Evolutionary conservation across 1,140 invertebrate genomes (phyloP).

Genomic region (Drosophila lini): DNA sequence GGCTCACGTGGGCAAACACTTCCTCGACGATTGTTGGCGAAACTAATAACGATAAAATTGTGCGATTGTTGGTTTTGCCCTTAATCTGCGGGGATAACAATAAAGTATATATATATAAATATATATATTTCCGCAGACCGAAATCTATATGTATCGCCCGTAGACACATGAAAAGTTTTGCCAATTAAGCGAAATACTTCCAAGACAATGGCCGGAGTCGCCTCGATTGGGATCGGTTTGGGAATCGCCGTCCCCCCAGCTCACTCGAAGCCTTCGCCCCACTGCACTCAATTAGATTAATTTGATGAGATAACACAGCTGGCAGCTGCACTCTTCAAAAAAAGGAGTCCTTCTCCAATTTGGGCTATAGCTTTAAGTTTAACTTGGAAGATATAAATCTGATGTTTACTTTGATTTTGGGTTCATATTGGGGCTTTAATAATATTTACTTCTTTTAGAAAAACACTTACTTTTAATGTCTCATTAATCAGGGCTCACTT

Average conservation of each 20-base stretch:
- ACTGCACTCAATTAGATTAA: constrained; percentile 79
- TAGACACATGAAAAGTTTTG: constrained; percentile 78
- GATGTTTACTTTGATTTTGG: neutral
- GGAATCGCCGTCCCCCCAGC: neutral
- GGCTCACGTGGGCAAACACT: constrained; percentile 67
- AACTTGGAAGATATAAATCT: neutral
- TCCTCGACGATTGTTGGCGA: constrained; percentile 81
- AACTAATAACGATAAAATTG: constrained; percentile 84
- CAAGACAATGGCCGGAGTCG: constrained; percentile 45
- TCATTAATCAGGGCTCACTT: neutral
- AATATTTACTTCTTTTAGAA: too few relatives aligned
- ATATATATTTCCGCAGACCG: constrained; percentile 47
- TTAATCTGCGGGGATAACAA: constrained; percentile 82
- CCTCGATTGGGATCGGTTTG: constrained; percentile 3
- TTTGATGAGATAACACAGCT: constrained; percentile 59
- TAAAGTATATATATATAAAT: constrained; percentile 74
- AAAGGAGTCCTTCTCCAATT: neutral
- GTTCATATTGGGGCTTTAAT: too few relatives aligned
- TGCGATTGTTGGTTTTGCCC: constrained; percentile 84
- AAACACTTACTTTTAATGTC: too few relatives aligned
- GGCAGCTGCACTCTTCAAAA: constrained; percentile 11
- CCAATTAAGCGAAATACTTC: constrained; percentile 78
- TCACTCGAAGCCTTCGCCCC: constrained; percentile 20
- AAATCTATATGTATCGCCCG: constrained; percentile 50
- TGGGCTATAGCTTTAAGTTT: neutral